Evolutionary conservation across 2,113 vertebrate genomes (phyloP).

Genomic region (Polypterus bichir): DNA sequence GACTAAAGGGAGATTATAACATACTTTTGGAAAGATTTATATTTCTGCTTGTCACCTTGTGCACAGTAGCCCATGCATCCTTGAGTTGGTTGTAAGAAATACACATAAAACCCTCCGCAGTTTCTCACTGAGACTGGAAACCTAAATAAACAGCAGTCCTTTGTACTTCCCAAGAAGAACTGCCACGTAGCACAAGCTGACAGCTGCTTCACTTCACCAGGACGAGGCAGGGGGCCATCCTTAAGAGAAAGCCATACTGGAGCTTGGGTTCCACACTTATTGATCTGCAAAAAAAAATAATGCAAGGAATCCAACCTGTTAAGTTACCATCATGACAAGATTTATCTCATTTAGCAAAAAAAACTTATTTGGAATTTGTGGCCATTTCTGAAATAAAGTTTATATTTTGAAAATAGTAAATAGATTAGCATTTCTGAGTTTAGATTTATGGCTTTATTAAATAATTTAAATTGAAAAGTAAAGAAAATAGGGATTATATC

Average conservation of each 20-base stretch:
- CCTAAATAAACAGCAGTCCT: constrained; percentile 55
- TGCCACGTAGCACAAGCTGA: constrained; percentile 52
- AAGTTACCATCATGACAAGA: no score
- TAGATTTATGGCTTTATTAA: no score
- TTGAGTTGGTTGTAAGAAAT: constrained; percentile 52
- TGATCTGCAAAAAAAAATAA: constrained; percentile 45
- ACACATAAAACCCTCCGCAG: constrained; percentile 52
- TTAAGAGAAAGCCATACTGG: constrained; percentile 58
- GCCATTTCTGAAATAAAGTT: no score
- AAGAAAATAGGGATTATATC: no score
- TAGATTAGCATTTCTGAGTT: no score
- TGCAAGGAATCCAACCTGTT: neutral
- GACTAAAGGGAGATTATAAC: no score
- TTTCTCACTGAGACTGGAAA: constrained; percentile 44
- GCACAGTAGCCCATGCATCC: constrained; percentile 61
- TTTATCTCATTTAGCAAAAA: no score
- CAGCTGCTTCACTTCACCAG: constrained; percentile 36
- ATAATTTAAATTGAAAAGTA: no score
- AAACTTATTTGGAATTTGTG: no score
- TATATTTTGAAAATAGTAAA: no score
- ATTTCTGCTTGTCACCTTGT: constrained; percentile 34
- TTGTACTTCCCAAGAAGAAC: constrained; percentile 39
- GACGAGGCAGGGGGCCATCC: constrained; percentile 34
- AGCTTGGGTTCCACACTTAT: constrained; percentile 67
- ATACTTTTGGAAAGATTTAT: no score